phyloP scores from a whole-genome alignment of 2,113 vertebrate species.

The Mola mola region DNA sequence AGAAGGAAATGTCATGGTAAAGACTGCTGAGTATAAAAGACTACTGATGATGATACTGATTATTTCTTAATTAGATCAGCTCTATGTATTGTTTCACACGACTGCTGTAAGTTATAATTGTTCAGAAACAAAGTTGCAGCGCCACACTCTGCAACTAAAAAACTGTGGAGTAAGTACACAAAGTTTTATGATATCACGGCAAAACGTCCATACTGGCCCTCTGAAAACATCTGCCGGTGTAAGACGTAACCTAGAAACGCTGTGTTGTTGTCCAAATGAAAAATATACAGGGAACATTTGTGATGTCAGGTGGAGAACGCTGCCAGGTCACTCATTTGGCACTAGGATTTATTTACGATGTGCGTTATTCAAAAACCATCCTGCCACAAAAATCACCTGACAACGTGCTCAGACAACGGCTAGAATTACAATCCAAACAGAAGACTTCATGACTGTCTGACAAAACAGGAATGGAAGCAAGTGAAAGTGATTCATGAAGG shows the following conservation, averaged over 20 bases:
- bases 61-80: no score
- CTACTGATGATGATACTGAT: no score
- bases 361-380: conserved; percentile 33
- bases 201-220: conserved; percentile 7
- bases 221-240: conserved; percentile 36
- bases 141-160: no score
- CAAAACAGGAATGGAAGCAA: no score
- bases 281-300: conserved; percentile 59
- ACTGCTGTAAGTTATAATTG: no score
- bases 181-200: conserved; percentile 22
- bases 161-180: conserved; percentile 4
- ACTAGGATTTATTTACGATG: conserved; percentile 46
- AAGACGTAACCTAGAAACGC: conserved; percentile 47
- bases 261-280: conserved; percentile 61
- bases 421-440: background rate
- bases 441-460: no score
- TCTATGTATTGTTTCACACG: no score
- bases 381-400: conserved; percentile 22
- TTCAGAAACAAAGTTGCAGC: no score
- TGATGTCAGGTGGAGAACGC: conserved; percentile 57
- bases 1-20: no score
- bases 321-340: conserved; percentile 53
- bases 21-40: no score
- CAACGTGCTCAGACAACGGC: background rate
- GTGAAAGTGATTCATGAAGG: no score